Conservation (phyloP, 2,888 invertebrate species). For the Trimorus sp. region DNA sequence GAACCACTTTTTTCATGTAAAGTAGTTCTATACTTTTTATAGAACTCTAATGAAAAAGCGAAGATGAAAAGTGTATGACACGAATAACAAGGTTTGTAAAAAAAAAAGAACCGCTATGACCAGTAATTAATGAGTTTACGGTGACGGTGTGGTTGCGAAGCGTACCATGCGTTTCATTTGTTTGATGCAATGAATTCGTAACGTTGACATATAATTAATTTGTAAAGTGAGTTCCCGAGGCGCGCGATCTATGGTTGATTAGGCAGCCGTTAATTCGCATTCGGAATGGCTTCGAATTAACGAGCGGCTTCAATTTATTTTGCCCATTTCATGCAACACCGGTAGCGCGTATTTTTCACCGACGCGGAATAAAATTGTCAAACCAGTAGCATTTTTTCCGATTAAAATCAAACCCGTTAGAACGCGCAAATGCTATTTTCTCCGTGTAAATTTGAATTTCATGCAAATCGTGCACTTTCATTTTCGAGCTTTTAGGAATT, state of each 20-base stretch:
- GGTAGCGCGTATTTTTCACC: background rate
- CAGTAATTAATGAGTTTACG: conserved; percentile 42
- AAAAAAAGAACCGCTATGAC: background rate
- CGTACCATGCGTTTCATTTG: conserved; percentile 40
- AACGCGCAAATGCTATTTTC: too few relatives aligned
- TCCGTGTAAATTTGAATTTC: too few relatives aligned
- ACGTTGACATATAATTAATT: conserved; percentile 50
- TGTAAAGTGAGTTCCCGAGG: conserved; percentile 34
- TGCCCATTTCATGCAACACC: too few relatives aligned
- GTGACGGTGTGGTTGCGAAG: conserved; percentile 39
- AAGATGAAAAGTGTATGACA: background rate
- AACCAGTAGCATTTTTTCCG: too few relatives aligned
- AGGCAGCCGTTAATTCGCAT: conserved; percentile 24
- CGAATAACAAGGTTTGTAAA: background rate
- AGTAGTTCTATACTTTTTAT: background rate
- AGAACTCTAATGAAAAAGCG: background rate
- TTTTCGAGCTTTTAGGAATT: too few relatives aligned
- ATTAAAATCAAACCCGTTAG: too few relatives aligned
- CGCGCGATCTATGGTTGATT: conserved; percentile 35
- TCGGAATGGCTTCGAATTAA: conserved; percentile 28
- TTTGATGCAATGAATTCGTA: conserved; percentile 53
- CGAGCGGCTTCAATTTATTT: conserved; percentile 8
- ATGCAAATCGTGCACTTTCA: too few relatives aligned
- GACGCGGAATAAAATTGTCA: too few relatives aligned
- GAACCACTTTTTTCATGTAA: too few relatives aligned